Evolutionary conservation across 2,888 invertebrate genomes (phyloP).

Genomic region (Acronicta psi): DNA sequence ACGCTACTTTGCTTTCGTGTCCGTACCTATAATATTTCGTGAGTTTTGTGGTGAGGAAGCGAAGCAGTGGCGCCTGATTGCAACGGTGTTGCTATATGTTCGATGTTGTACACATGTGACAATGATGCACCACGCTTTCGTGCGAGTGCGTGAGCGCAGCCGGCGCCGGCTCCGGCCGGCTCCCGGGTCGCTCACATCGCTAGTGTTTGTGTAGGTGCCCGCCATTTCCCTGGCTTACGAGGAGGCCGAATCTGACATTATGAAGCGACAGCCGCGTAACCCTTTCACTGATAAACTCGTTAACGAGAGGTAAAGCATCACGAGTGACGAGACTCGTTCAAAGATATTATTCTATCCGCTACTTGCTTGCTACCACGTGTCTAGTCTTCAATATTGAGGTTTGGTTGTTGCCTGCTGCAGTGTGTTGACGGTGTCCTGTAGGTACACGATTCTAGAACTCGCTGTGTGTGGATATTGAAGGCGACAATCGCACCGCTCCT

Average conservation of each 20-base stretch:
- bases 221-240: slow-evolving; percentile 99
- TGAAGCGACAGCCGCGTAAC: slow-evolving; percentile 99
- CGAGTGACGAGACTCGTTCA: slow-evolving; percentile 81
- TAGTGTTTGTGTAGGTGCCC: slow-evolving; percentile 94
- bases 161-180: slow-evolving; percentile 50
- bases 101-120: slow-evolving; percentile 85
- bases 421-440: slow-evolving; percentile 76
- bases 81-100: slow-evolving; percentile 75
- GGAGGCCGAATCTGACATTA: slow-evolving; percentile 99
- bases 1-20: slow-evolving; percentile 59
- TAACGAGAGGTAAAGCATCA: slow-evolving; percentile 96
- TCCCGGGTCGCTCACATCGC: slow-evolving; percentile 79
- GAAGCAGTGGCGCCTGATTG: slow-evolving; percentile 60
- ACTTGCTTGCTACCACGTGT: slow-evolving; percentile 88
- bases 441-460: slow-evolving; percentile 69
- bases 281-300: slow-evolving; percentile 99
- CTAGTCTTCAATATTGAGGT: slow-evolving; percentile 84
- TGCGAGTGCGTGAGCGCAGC: slow-evolving; percentile 61
- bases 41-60: slow-evolving; percentile 10
- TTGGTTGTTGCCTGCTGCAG: slow-evolving; percentile 87
- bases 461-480: slow-evolving; percentile 81
- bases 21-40: background rate
- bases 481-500: slow-evolving; percentile 86
- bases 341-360: slow-evolving; percentile 86
- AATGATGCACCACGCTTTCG: slow-evolving; percentile 78